Evolutionary conservation across 2,797 vertebrate species (phyloP), one percentile per base, ranked within the genome.

Genomic region (Gallinago stenura): DNA sequence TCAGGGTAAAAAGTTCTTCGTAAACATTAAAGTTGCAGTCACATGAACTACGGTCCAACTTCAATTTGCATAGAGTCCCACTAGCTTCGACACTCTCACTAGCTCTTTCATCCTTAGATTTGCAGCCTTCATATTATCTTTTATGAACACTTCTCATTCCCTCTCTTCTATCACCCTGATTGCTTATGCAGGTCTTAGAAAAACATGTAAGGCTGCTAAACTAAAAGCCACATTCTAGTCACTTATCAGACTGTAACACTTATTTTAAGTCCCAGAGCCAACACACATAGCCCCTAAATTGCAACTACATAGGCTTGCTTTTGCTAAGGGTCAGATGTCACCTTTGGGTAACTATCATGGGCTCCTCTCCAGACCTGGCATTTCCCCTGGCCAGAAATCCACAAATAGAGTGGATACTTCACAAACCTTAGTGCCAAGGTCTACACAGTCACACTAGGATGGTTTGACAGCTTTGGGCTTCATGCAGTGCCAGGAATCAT

Each of bases 381-480:
- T 61, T 95, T 93, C 72, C 60, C 60, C 91, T 41, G 41, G 85
- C 57, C 69, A 78, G 26, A 90, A 86, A 69, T 39, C 15, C 72
- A 78, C 16, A 50, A 45, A 80, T 2, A 2, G 3, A 50, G 30
- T 9, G 28, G 28, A 28, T 61, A 48, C 43, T 87, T 89, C 57
- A 73, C 21, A 83, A 50, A 78, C 37, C 50, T 71, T 25, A 86
- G 61, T 46, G 80, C 54, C 77, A 86, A 88, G 53, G 41, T 50
- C 72, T 83, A 57, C 41, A 11, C 7, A 6, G 77, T 72, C 78
- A 83, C 65, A 53, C 25, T 15, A 65, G 50, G 39, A 71, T 33
- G 15, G 53, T 72, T 83, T 95, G 90, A 94, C 80, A 93, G 73
- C 41, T 93, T 57, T 81, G 76, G 70, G 73, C 61, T 94, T 75